Evolutionary conservation across 1,140 invertebrate species (phyloP).

Genomic region (Maconellicoccus hirsutus): DNA sequence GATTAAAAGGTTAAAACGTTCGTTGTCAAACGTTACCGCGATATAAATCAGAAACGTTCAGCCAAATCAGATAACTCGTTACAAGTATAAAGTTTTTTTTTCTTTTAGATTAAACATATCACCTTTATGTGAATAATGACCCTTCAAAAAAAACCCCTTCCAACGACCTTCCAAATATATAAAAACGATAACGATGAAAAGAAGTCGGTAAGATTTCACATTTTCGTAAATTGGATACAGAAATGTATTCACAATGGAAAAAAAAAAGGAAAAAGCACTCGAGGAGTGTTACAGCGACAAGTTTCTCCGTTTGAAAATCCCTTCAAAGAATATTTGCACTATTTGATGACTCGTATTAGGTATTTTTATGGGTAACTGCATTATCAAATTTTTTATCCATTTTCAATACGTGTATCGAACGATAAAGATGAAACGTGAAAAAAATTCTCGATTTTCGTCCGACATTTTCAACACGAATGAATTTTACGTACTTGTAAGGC

Average conservation of each 20-base stretch:
- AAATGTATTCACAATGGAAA: not conserved
- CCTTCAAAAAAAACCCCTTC: not conserved
- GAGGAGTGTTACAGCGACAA: no score
- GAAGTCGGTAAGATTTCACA: not conserved
- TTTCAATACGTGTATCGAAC: no score
- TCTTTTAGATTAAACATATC: not conserved
- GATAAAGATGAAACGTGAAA: no score
- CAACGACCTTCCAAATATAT: not conserved
- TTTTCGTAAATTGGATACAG: not conserved
- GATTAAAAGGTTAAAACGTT: conserved; percentile 2
- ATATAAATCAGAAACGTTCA: not conserved
- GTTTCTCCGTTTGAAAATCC: no score
- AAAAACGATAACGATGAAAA: not conserved
- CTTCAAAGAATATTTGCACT: no score
- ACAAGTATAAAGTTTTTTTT: not conserved
- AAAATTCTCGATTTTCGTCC: no score
- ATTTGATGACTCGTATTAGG: no score
- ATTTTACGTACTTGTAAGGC: no score
- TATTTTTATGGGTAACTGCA: not conserved
- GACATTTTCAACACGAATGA: no score
- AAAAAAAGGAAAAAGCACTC: no score
- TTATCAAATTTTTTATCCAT: not conserved
- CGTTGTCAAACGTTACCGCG: not conserved
- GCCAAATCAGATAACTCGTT: not conserved
- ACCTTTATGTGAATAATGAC: not conserved